A percentile compares a stretch with the other conserved stretches of the same genome.
phyloP scores from a whole-genome alignment of 2,113 vertebrate genomes.

The Mastomys coucha region DNA sequence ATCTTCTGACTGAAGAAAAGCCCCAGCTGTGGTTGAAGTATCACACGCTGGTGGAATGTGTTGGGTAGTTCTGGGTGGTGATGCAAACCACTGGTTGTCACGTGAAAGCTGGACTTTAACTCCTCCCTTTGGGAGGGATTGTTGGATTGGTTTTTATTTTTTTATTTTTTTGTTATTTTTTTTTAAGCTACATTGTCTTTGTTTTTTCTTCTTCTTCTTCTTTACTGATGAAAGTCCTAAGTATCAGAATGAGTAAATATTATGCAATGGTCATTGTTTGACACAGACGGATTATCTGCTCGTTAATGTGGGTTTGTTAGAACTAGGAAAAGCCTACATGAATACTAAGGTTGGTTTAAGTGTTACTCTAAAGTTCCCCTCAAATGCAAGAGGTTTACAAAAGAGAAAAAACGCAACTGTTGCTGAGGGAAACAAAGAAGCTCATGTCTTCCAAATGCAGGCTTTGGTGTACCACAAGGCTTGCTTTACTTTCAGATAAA shows the following conservation, averaged over 20 bases:
- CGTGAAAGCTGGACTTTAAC: not conserved
- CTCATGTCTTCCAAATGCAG: not conserved
- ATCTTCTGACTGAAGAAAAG: not conserved
- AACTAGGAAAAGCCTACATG: not conserved
- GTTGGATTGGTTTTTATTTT: not conserved
- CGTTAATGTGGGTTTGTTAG: not conserved
- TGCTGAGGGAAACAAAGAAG: not conserved
- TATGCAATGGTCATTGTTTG: not conserved
- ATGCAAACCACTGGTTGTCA: not conserved
- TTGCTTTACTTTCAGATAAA: conserved; percentile 45
- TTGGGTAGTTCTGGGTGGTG: no score
- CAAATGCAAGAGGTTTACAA: not conserved
- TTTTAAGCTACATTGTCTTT: no score
- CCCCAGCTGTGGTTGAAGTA: not conserved
- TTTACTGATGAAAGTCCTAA: not conserved
- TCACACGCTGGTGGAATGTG: not conserved
- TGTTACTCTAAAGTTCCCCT: not conserved
- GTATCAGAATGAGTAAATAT: not conserved
- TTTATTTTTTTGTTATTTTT: not conserved
- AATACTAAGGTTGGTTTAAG: not conserved
- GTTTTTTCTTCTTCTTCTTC: not conserved
- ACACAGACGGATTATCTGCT: not conserved
- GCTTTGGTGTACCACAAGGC: not conserved
- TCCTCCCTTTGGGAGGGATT: not conserved
- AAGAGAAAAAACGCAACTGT: conserved; percentile 1